A percentile compares a stretch with the other conserved stretches of the same genome.
These are phyloP conservation scores for Cossypha niveicapilla DNA, from an alignment of 2,797 vertebrate species.

Conservation along the genomic window DNA sequence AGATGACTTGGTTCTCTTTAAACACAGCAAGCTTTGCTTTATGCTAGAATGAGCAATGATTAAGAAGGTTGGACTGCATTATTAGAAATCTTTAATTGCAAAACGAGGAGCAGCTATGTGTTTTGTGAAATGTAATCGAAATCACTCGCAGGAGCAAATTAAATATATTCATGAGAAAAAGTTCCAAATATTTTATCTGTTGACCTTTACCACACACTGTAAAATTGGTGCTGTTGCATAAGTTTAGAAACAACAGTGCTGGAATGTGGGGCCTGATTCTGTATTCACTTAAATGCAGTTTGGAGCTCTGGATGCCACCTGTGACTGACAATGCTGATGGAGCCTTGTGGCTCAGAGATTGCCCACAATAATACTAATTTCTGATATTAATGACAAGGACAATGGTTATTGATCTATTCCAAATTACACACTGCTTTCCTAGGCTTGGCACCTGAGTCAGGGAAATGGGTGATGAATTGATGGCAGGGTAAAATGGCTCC, in stretches of 20 bases:
- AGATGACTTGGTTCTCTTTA: constrained; percentile 52
- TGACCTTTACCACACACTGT: not conserved
- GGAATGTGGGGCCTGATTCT: not conserved
- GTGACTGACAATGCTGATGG: not conserved
- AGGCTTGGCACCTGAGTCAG: not conserved
- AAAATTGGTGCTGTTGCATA: not conserved
- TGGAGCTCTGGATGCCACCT: not conserved
- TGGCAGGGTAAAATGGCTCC: not conserved
- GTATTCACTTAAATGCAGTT: not conserved
- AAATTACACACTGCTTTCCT: not conserved
- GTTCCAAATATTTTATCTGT: constrained; percentile 26
- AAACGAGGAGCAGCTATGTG: constrained; percentile 25
- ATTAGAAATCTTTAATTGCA: constrained; percentile 69
- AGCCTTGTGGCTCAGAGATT: not conserved
- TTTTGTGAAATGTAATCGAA: constrained; percentile 53
- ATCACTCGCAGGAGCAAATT: constrained; percentile 51
- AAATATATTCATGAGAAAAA: constrained; percentile 65
- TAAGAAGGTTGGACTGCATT: constrained; percentile 56
- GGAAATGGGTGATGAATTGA: not conserved
- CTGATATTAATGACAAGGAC: not conserved
- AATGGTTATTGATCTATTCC: not conserved
- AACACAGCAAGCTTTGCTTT: constrained; percentile 60
- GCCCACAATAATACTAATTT: not conserved
- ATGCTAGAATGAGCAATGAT: constrained; percentile 65
- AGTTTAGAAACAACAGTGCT: not conserved